Evolutionary conservation across 2,797 vertebrate genomes (phyloP).

Genomic region (Micromesistius poutassou): DNA sequence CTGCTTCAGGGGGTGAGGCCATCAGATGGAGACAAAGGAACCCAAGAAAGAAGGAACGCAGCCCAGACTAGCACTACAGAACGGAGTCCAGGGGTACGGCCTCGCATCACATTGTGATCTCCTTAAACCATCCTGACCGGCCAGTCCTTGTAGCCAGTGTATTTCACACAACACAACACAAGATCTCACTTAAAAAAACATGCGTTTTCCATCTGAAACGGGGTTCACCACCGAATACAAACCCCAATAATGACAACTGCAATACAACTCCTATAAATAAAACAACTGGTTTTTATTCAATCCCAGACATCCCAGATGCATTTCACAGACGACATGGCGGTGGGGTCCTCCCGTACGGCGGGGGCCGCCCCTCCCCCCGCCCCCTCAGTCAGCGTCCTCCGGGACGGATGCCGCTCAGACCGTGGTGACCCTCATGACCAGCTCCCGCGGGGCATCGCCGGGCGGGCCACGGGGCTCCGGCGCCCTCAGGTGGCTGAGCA

Average conservation of each 20-base stretch:
- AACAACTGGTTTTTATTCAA: conserved; percentile 70
- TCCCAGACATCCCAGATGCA: conserved; percentile 69
- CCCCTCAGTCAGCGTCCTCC: conserved; percentile 11
- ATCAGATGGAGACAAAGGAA: background rate
- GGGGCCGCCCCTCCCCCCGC: background rate
- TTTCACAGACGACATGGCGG: conserved; percentile 63
- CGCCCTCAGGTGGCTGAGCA: conserved; percentile 93
- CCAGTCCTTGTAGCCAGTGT: background rate
- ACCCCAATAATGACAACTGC: background rate
- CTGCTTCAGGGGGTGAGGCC: conserved; percentile 14
- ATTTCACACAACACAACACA: background rate
- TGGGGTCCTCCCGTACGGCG: conserved; percentile 54
- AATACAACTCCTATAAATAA: conserved; percentile 60
- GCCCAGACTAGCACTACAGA: conserved; percentile 24
- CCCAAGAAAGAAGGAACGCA: conserved; percentile 15
- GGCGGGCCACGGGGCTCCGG: conserved; percentile 81
- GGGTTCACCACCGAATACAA: background rate
- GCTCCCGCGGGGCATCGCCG: conserved; percentile 86
- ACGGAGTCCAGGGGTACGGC: background rate
- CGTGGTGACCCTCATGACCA: conserved; percentile 99
- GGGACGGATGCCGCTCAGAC: conserved; percentile 82
- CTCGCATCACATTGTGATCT: background rate
- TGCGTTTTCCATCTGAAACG: background rate
- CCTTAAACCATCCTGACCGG: conserved; percentile 14
- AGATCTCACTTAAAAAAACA: background rate